Base-by-base conservation (phyloP, 2,888 invertebrate species). In the Dynastes hyllus region DNA sequence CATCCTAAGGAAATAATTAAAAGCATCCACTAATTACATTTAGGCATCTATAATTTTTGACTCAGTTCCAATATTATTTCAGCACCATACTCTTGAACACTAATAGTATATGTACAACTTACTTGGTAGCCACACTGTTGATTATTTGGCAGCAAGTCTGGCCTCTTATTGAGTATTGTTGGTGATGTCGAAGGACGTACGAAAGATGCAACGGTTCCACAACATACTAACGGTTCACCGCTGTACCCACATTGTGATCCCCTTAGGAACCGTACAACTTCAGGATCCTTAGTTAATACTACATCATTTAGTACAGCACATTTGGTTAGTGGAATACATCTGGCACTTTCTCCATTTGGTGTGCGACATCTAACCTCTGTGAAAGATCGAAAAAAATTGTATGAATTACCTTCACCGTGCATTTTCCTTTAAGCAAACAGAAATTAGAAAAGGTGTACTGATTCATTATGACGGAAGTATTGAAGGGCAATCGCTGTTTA, bases 221-320 rank as follows among this genome's bases (percentile, higher is more conserved):
- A 93, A 85, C 93, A 93, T 0, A 92, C 92, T 29, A 85, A 88
- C 0, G 92, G 92, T 0, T 85, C 84, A 6, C 50, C 87, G 0
- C 89, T 87, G 82, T 91, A 91, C 0, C 92, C 92, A 81, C 92
- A 92, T 79, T 91, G 91, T 0, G 92, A 92, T 79, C 88, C 85
- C 67, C 89, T 88, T 32, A 93, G 85, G 82, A 90, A 92, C 27
- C 82, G 81, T 4, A 86, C 63, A 78, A 85, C 86, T 16, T 84
- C 81, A 1, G 82, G 78, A 78, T 87, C 84, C 67, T 80, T 84
- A n/a, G 84, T 88, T 2, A 89, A 85, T n/a, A 82, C 67, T 0
- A 89, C 91, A 2, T 86, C 76, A 27, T 90, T 80, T 0, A 92
- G 84, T 0, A 83, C 69, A 6, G 85, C 84, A 79, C 93, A 92